Evolutionary conservation across 2,113 vertebrate species (phyloP).

Genomic region (Sprattus sprattus): DNA sequence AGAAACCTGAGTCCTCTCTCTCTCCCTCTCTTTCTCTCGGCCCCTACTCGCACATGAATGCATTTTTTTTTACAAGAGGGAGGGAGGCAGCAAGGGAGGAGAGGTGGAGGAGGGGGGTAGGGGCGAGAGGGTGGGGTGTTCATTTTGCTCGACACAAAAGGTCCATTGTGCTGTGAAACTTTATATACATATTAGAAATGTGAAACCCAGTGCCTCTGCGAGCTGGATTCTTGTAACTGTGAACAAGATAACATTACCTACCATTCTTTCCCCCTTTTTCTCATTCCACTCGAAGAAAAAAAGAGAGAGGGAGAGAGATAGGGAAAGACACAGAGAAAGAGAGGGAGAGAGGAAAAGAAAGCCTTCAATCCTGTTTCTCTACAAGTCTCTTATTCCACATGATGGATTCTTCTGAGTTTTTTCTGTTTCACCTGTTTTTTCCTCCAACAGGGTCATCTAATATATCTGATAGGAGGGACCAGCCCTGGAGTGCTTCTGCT

Average conservation of each 20-base stretch:
- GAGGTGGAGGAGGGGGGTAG: constrained; percentile 44
- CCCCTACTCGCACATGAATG: constrained; percentile 76
- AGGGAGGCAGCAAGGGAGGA: constrained; percentile 67
- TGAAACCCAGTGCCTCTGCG: constrained; percentile 71
- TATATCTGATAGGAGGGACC: constrained; percentile 66
- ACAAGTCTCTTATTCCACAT: constrained; percentile 65
- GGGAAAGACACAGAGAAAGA: constrained; percentile 13
- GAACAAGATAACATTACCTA: constrained; percentile 80
- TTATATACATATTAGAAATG: constrained; percentile 85
- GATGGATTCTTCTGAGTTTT: constrained; percentile 60
- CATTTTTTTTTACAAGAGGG: constrained; percentile 74
- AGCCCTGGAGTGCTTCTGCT: constrained; percentile 65
- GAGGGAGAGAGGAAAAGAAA: constrained; percentile 46
- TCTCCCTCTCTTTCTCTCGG: constrained; percentile 40
- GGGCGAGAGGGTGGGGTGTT: constrained; percentile 60
- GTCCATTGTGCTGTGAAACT: constrained; percentile 79
- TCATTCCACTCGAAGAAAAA: constrained; percentile 29
- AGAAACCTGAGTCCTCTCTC: constrained; percentile 74
- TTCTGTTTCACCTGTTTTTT: constrained; percentile 14
- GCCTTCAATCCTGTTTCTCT: constrained; percentile 66
- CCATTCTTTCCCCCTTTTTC: constrained; percentile 67
- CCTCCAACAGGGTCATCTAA: constrained; percentile 67
- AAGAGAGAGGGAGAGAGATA: constrained; percentile 17
- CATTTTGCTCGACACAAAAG: constrained; percentile 78
- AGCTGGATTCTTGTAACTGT: constrained; percentile 82